phyloP scores from a whole-genome alignment of 2,113 vertebrate genomes.

The Percopsis transmontana region DNA sequence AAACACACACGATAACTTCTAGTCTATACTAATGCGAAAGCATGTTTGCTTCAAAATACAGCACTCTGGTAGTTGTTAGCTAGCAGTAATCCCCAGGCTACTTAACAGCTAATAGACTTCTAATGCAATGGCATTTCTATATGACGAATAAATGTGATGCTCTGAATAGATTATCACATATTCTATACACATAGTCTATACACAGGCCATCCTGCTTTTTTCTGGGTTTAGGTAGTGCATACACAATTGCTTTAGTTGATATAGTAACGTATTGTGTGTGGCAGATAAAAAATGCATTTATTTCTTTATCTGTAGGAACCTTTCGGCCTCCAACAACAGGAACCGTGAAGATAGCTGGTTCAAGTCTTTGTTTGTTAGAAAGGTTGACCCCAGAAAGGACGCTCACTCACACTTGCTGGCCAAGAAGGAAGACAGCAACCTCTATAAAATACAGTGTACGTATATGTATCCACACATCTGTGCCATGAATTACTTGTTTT shows the following conservation, averaged over 20 bases:
- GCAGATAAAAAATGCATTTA: background rate
- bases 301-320: conserved; percentile 66
- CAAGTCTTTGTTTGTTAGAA: conserved; percentile 94
- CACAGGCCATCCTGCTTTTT: background rate
- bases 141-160: background rate
- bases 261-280: background rate
- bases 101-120: conserved; percentile 3
- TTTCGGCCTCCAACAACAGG: conserved; percentile 72
- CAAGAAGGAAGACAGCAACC: conserved; percentile 93
- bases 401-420: conserved; percentile 96
- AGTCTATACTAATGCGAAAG: too few relatives aligned
- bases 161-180: background rate
- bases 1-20: too few relatives aligned
- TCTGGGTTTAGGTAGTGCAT: too few relatives aligned
- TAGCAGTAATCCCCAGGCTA: conserved; percentile 22
- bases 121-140: background rate
- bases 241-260: background rate
- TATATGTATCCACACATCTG: conserved; percentile 21
- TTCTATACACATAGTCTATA: too few relatives aligned
- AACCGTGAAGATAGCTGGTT: conserved; percentile 92
- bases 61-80: background rate
- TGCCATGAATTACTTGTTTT: too few relatives aligned
- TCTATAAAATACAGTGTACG: conserved; percentile 98
- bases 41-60: too few relatives aligned
- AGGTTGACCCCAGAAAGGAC: conserved; percentile 95